Base-by-base conservation (phyloP, 30 jellyfish, hydroid and myxozoan species). In the Aurelia coerulea region DNA sequence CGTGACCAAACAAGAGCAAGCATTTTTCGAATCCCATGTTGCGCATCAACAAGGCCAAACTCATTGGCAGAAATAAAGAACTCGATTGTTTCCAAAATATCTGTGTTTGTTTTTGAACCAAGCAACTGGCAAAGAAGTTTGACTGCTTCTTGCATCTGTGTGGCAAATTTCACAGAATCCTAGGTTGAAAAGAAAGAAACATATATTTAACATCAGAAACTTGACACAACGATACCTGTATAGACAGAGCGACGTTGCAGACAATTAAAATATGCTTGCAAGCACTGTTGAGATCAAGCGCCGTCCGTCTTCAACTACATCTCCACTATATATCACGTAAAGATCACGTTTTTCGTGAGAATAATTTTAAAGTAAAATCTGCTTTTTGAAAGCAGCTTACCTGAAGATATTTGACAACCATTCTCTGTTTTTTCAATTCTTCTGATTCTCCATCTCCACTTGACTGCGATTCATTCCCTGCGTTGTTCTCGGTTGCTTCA, bases 1-100 rank as follows among this genome's bases (percentile, higher is more conserved):
- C 92, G 83, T 64, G 99, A 90, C 99, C 99, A 96, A 31, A 96
- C 62, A 17, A 96, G 88, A n/a, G 96, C 85, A 59, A 93, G 91
- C 97, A 96, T 90, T 52, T 89, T 87, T 41, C 97, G 93, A 42
- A 92, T 87, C 37, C 97, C 98, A 42, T 64, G 94, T 49, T 85
- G 84, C 13, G 96, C 87, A 18, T 81, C 88, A 5, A 92, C 78
- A 17, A 96, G 82, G n/a, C 96, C 97, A 73, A 96, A 96, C 50
- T 96, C 95, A 73, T 86, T 60, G 18, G 99, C 97, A 0, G 97
- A 84, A 1, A 96, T 76, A 68, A 85, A 90, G 76, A 96, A 91
- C n/a, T 96, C 97, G 18, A 96, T 84, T 1, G 98, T 81, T 73
- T 96, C 99, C 72, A 96, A 74, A 15, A 90, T 97, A 84, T 96